Conservation (phyloP, 1,140 invertebrate genomes). For the Ptiloglossa arizonensis region DNA sequence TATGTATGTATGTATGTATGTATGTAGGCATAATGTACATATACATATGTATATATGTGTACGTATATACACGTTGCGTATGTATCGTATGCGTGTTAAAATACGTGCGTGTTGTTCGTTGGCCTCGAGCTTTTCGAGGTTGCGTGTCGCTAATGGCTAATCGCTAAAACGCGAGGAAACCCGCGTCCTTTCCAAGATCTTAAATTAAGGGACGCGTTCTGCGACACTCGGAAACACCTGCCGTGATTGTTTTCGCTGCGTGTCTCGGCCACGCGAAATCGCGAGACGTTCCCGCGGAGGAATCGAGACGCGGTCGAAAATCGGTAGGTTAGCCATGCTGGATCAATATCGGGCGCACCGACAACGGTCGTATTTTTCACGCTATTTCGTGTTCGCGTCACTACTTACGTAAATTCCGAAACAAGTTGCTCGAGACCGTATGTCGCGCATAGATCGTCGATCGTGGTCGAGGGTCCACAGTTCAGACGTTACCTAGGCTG, state of each 20-base stretch:
- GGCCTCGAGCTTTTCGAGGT: not conserved
- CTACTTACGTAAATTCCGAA: conserved; percentile 42
- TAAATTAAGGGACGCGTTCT: conserved; percentile 19
- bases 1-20: conserved; percentile 2
- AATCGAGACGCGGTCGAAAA: not conserved
- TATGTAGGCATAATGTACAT: too few species aligned
- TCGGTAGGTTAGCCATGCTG: conserved; percentile 21
- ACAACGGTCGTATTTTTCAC: not conserved
- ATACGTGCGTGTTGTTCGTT: conserved; percentile 11
- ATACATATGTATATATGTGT: not conserved
- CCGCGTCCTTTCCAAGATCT: not conserved
- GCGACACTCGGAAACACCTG: not conserved
- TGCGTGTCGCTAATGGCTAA: conserved; percentile 1
- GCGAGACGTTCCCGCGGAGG: not conserved
- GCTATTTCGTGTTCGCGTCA: conserved; percentile 1
- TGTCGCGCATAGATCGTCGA: not conserved
- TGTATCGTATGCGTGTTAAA: conserved; percentile 5
- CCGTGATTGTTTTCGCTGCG: not conserved
- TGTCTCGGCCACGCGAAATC: not conserved
- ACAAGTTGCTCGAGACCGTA: not conserved
- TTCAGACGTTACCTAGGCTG: conserved; percentile 31
- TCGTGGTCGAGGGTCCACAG: not conserved
- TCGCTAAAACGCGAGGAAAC: not conserved
- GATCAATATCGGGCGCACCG: conserved; percentile 14
- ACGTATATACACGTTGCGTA: conserved; percentile 15